Base-by-base conservation (phyloP, 2,113 vertebrate genomes). In the Mastomys natalensis region DNA sequence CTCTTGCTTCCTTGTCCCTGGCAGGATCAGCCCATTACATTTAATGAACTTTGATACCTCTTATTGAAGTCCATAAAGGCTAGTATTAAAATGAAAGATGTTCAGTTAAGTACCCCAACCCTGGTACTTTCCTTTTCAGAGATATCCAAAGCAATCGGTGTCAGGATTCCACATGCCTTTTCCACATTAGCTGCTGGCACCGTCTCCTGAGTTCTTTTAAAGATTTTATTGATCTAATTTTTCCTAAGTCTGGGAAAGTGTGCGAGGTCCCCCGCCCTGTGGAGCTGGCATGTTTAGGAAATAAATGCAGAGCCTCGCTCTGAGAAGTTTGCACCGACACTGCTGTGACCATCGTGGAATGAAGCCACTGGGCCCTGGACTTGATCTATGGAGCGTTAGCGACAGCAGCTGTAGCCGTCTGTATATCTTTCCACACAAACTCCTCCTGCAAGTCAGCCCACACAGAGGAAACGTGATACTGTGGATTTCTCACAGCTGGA, bases 321-420 rank as follows among this genome's bases (percentile, higher is more conserved):
- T 96, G 91, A 80, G 97, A 95, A 92, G 96, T 97, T 96, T 78
- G 91, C 97, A 82, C 93, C 91, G 97, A 87, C 93, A 89, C 90
- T 45, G 62, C 96, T 96, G 62, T 90, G 97, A 95, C 98, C 96
- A 95, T 97, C 98, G 98, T 76, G 95, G 97, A 98, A 98, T 97
- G 96, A 98, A 98, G 97, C 91, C 96, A 96, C 98, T 98, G 97
- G 98, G 98, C 98, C 97, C 98, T 93, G 91, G 98, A 98, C 98
- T 98, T 98, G 98, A 98, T 98, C 98, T 98, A 97, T 96, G 98
- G 98, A 98, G 98, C 98, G 93, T 97, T 97, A 98, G 98, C 91
- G 90, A 97, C 95, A 97, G 98, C 97, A 98, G 98, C 98, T 98
- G 98, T 89, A 98, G 95, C 97, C 95, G 81, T 97, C 97, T 97